These are phyloP conservation scores for Artibeus lituratus DNA, from an alignment of 2,797 vertebrate species.

Conservation along the genomic window DNA sequence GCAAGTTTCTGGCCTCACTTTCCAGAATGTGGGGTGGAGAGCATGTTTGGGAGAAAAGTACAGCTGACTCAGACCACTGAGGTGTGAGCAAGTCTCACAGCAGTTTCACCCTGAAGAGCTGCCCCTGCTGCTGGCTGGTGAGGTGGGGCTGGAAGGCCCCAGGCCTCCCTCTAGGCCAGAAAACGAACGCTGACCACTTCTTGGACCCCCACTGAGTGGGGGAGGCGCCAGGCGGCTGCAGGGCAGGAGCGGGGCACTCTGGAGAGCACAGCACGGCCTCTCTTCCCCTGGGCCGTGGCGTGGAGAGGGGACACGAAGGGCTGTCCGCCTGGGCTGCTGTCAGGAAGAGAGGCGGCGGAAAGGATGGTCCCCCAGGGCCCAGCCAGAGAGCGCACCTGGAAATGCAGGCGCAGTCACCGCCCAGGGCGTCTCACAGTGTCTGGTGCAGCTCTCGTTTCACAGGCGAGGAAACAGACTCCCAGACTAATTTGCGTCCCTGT, in stretches of 20 bases:
- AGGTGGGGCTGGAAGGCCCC: no score
- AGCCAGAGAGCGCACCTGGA: no score
- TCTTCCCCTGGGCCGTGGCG: background rate
- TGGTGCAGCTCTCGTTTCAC: background rate
- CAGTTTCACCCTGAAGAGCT: background rate
- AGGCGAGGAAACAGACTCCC: background rate
- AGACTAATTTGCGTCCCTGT: background rate
- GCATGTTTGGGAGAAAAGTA: background rate
- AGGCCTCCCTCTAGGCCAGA: background rate
- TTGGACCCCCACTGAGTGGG: accelerated
- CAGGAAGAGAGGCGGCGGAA: background rate
- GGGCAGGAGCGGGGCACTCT: background rate
- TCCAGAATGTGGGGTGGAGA: background rate
- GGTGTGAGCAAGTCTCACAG: background rate
- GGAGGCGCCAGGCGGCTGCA: no score
- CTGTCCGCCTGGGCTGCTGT: background rate
- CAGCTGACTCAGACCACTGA: background rate
- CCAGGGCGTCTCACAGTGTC: background rate
- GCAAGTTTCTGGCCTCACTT: background rate
- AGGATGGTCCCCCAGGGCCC: background rate
- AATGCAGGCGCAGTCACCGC: background rate
- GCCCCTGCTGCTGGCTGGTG: no score
- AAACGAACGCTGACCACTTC: background rate
- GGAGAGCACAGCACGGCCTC: accelerated
- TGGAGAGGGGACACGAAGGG: background rate